Base-by-base conservation (phyloP, 2,797 vertebrate species). In the Rhinatrema bivittatum region DNA sequence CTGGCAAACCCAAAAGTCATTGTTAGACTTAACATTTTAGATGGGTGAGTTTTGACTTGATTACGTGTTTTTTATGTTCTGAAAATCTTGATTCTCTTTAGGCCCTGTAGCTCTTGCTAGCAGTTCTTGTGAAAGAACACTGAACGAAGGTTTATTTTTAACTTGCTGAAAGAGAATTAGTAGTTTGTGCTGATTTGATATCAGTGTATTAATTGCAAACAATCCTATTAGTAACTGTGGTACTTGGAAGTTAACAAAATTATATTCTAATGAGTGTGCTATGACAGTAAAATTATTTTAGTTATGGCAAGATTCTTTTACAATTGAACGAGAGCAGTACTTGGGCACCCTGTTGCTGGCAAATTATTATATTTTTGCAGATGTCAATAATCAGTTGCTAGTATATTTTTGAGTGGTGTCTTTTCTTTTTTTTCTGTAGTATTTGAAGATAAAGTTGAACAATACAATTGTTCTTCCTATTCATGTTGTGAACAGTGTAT, bases 231-330 rank as follows among this genome's bases (percentile, higher is more conserved):
- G 81, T 79, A 76, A 70, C n/a, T 60, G 62, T 79, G 68, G 76
- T 79, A 77, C 78, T 90, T 76, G 82, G 80, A 91, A 91, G 91
- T 93, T 94, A 94, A 85, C 90, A 92, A 87, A 90, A 94, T 95
- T 96, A 91, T 92, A 66, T 90, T 91, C 89, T 91, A 88, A 89
- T 91, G 90, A 94, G 88, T 72, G 72, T 79, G 73, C 72, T 75
- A 70, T 82, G 88, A 82, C 75, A 86, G 77, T 73, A 74, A 80
- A 76, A 78, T 74, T 81, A 82, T 79, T 67, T 64, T 78, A 73
- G 83, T 80, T 65, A 70, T 76, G 72, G 76, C 76, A 82, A 68
- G 71, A 78, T 86, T 82, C 78, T 69, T 77, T 85, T 84, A 40
- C 66, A 56, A 50, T 65, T 44, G 68, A 86, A 73, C 87, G 83